Percentiles rank a stretch among this genome's conserved stretches.
phyloP scores from a whole-genome alignment of 2,888 invertebrate species.

The Ectobius pallidus region DNA sequence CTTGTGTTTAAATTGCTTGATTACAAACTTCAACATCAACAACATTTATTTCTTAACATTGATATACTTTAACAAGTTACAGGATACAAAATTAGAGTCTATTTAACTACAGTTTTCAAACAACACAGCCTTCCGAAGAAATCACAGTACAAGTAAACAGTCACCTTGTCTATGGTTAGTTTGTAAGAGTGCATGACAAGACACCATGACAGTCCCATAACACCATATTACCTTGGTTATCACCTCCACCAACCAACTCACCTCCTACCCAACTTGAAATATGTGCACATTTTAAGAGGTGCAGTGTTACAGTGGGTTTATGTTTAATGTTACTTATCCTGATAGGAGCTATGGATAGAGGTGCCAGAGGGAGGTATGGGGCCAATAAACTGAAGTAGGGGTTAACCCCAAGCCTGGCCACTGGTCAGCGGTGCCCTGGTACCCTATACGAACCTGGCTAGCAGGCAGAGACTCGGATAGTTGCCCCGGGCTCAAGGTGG shows the following conservation, averaged over 20 bases:
- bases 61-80: too few relatives aligned
- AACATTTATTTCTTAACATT: too few relatives aligned
- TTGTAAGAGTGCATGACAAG: too few relatives aligned
- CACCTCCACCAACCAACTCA: neutral
- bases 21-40: too few relatives aligned
- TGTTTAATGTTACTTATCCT: slow-evolving; percentile 8
- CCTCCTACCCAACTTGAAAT: slow-evolving; percentile 1
- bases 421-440: slow-evolving; percentile 16
- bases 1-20: too few relatives aligned
- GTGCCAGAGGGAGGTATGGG: slow-evolving; percentile 21
- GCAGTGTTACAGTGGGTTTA: neutral
- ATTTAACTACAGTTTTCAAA: too few relatives aligned
- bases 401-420: slow-evolving; percentile 13
- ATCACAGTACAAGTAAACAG: slow-evolving; percentile 1
- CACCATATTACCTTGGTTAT: neutral
- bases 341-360: slow-evolving; percentile 16
- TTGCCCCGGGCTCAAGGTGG: slow-evolving; percentile 62
- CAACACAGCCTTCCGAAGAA: neutral
- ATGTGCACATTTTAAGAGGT: slow-evolving; percentile 11
- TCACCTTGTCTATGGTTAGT: too few relatives aligned
- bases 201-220: neutral
- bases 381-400: slow-evolving; percentile 19
- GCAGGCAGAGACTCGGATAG: slow-evolving; percentile 79
- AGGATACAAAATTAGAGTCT: too few relatives aligned
- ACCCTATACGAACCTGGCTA: slow-evolving; percentile 70